These are phyloP conservation scores for Margaritifera margaritifera DNA, from an alignment of 2,888 invertebrate genomes.

Conservation along the genomic window DNA sequence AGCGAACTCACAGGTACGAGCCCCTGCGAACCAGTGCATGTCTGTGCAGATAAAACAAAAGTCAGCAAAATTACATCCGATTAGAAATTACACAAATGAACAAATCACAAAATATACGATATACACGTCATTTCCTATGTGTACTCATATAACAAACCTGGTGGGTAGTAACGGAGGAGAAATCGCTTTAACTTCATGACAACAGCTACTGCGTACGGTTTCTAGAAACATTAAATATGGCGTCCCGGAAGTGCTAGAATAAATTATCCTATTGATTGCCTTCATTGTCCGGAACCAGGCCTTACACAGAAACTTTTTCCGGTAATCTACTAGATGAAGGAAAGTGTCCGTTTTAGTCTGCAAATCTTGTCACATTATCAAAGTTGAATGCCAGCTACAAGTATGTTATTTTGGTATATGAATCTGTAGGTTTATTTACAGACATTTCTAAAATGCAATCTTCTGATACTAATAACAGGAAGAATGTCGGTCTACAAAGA, in stretches of 20 bases:
- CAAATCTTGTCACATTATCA: conserved; percentile 81
- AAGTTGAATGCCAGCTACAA: conserved; percentile 93
- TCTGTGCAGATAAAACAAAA: too few relatives aligned
- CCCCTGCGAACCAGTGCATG: too few relatives aligned
- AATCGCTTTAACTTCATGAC: conserved; percentile 72
- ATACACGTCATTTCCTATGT: background rate
- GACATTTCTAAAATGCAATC: too few relatives aligned
- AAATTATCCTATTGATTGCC: too few relatives aligned
- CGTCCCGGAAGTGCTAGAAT: background rate
- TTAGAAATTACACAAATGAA: too few relatives aligned
- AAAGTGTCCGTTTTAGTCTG: background rate
- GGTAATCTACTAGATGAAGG: background rate
- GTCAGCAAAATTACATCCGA: too few relatives aligned
- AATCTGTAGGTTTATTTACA: too few relatives aligned
- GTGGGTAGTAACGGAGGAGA: conserved; percentile 72
- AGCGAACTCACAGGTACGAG: too few relatives aligned
- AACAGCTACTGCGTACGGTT: conserved; percentile 22
- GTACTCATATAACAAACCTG: conserved; percentile 56
- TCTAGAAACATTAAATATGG: conserved; percentile 33
- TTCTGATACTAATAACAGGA: background rate
- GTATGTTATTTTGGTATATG: conserved; percentile 80
- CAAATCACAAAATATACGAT: too few relatives aligned
- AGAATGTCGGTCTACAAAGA: background rate
- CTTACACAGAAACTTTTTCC: background rate
- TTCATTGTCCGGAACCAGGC: too few relatives aligned